Evolutionary conservation across 2,797 vertebrate genomes (phyloP), one percentile per base, ranked within the genome.

Genomic region (Argyrosomus regius): DNA sequence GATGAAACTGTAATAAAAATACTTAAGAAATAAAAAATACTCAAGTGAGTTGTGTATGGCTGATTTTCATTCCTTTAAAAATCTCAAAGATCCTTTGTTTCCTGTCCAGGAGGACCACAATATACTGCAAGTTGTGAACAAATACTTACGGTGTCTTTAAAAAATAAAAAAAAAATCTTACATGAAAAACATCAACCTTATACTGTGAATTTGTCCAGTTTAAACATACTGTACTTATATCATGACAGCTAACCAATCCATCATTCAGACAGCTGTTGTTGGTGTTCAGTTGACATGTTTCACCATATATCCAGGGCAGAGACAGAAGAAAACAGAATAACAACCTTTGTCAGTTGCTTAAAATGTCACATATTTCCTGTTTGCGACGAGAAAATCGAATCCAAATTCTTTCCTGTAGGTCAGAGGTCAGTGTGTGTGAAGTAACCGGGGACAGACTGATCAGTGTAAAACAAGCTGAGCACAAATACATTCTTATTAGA

Each of bases 31-130:
- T 39, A 72, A 80, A 82, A 39, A 87, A 54, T 53, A 78, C 76
- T 72, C 64, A 68, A 82, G 71, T 75, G 70, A 87, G 84, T 81
- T 60, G 60, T 64, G 83, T 88, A 90, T 90, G 89, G 90, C 91
- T 91, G 72, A 90, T 85, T 80, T 73, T 81, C 75, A 81, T 87
- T 90, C 86, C 79, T 82, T 81, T 84, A 70, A 80, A 80, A 83
- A 77, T 50, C n/a, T 17, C 2, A 22, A 68, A 24, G 28, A 48
- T 39, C 18, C 3, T 75, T 68, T 39, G 35, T 54, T 45, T 82
- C 10, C 65, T 31, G 65, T 87, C 59, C 43, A 16, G 60, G 18
- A 75, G 20, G 54, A 84, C 46, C 31, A 59, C 48, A 59, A 75
- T 71, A 77, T 67, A 79, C 86, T 80, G 80, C 57, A 67, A 17